Conservation (phyloP, 2,113 vertebrate genomes). For the Theropithecus gelada region DNA sequence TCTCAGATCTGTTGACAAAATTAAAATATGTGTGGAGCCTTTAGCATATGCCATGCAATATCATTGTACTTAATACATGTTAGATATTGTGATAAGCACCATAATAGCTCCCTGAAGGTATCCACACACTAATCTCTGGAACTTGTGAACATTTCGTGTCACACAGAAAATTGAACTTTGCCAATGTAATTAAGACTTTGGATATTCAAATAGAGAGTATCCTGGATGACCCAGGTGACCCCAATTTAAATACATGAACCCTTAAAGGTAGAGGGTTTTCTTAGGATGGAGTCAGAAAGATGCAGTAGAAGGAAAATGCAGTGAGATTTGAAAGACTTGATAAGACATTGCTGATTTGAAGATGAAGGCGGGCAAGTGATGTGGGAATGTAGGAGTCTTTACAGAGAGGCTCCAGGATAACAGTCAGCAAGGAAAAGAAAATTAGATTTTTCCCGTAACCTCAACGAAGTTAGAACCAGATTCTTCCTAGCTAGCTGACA, state of each 20-base stretch:
- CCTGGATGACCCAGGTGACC: background rate
- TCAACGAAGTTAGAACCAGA: background rate
- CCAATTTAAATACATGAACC: background rate
- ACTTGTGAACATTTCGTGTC: background rate
- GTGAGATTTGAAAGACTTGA: background rate
- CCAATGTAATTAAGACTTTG: background rate
- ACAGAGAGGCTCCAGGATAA: background rate
- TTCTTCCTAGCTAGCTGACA: background rate
- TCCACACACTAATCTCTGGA: background rate
- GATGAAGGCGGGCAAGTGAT: background rate
- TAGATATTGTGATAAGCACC: background rate
- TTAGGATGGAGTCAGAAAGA: background rate
- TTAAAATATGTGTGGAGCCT: background rate
- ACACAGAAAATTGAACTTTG: background rate
- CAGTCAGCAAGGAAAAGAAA: background rate
- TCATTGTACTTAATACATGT: background rate
- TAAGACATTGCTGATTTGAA: background rate
- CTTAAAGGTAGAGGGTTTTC: background rate
- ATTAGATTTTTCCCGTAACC: background rate
- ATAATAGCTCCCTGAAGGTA: background rate
- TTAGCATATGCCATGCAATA: background rate
- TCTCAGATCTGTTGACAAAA: background rate
- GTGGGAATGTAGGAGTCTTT: background rate
- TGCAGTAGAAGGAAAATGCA: background rate
- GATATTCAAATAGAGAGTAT: background rate